Percentiles rank a stretch among this genome's conserved stretches.
Evolutionary conservation across 1,140 invertebrate genomes (phyloP).

Genomic region (Chrysopa pallens): DNA sequence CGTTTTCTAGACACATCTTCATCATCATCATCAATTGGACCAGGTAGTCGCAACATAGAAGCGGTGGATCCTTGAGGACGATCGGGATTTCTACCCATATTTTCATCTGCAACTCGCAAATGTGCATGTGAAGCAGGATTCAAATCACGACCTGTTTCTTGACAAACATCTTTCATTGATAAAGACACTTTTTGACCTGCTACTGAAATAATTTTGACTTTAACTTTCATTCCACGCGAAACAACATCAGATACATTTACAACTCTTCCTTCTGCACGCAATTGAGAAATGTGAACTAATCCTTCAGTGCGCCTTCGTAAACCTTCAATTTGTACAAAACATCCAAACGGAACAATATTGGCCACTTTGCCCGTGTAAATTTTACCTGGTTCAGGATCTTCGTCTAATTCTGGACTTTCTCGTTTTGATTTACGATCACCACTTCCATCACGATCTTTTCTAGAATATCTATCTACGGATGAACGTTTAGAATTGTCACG

Average conservation of each 20-base stretch:
- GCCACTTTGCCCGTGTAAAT: conserved; percentile 91
- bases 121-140: conserved; percentile 60
- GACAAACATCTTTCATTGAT: conserved; percentile 98
- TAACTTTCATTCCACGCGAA: conserved; percentile 75
- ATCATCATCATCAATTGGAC: conserved; percentile 40
- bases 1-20: conserved; percentile 59
- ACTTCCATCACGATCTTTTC: conserved; percentile 17
- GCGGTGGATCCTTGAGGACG: conserved; percentile 38
- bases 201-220: conserved; percentile 80
- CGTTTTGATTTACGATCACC: conserved; percentile 24
- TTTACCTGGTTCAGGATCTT: conserved; percentile 45
- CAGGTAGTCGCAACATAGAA: conserved; percentile 47
- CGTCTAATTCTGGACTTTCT: conserved; percentile 31
- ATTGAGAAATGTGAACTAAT: conserved; percentile 92
- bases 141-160: conserved; percentile 83
- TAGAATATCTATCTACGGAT: conserved; percentile 14
- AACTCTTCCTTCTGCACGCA: conserved; percentile 82
- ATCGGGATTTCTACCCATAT: conserved; percentile 70
- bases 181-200: conserved; percentile 89
- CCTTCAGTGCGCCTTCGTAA: conserved; percentile 81
- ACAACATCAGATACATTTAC: conserved; percentile 91
- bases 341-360: conserved; percentile 92
- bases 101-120: conserved; percentile 36
- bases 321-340: conserved; percentile 92
- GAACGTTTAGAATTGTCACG: conserved; percentile 16